Conservation (phyloP, 2,888 invertebrate genomes). For the Tortricodes alternella region DNA sequence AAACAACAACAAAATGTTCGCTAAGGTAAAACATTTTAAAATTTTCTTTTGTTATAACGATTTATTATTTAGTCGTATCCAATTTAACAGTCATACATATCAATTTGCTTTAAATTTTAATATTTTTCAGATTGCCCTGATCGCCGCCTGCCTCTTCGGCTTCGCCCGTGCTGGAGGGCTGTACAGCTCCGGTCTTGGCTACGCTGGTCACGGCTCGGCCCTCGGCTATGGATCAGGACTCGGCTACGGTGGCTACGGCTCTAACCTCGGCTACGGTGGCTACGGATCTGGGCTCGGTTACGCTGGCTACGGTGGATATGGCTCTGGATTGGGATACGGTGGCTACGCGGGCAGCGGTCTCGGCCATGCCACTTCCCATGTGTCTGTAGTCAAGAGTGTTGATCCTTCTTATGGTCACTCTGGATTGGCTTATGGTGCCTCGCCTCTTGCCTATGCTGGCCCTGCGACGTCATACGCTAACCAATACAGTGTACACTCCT, state of each 20-base stretch:
- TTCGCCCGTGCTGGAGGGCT: constrained; percentile 50
- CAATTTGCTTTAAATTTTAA: background rate
- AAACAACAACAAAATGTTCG: constrained; percentile 57
- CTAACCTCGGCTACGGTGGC: constrained; percentile 4
- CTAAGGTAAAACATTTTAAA: constrained; percentile 53
- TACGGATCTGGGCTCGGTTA: constrained; percentile 29
- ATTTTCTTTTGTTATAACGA: constrained; percentile 28
- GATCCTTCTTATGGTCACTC: constrained; percentile 37
- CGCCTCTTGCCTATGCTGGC: constrained; percentile 17
- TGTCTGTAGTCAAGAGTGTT: constrained; percentile 44
- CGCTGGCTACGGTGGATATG: constrained; percentile 29
- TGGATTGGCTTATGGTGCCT: constrained; percentile 26
- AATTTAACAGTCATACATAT: constrained; percentile 7
- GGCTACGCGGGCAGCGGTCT: constrained; percentile 35
- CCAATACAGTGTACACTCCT: constrained; percentile 31
- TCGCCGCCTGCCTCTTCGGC: constrained; percentile 53
- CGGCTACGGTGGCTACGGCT: constrained; percentile 5
- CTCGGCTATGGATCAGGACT: background rate
- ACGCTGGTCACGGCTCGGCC: constrained; percentile 16
- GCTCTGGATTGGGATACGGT: constrained; percentile 33
- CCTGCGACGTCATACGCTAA: constrained; percentile 25
- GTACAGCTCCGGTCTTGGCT: constrained; percentile 32
- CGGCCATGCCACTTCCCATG: constrained; percentile 44
- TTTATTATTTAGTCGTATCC: constrained; percentile 23
- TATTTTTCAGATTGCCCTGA: constrained; percentile 45